These are phyloP conservation scores for Myodes glareolus DNA, from an alignment of 2,113 vertebrate species.

Conservation along the genomic window DNA sequence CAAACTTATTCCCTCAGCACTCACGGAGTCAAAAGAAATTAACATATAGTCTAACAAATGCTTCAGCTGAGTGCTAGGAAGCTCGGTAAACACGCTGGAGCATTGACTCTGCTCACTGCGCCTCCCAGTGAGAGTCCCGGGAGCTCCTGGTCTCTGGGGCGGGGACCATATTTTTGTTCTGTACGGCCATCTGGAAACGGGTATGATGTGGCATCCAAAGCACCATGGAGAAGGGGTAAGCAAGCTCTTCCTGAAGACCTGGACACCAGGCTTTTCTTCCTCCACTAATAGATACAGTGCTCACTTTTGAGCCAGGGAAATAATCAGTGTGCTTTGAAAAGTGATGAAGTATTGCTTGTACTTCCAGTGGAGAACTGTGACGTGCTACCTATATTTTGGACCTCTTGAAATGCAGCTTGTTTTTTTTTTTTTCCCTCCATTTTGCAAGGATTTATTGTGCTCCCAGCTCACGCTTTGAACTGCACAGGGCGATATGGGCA, in stretches of 20 bases:
- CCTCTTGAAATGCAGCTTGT: not conserved
- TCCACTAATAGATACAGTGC: not conserved
- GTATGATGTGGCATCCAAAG: not conserved
- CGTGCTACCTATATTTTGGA: not conserved
- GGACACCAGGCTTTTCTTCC: not conserved
- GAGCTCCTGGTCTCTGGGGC: not conserved
- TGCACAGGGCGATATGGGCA: not conserved
- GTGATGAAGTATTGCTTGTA: not conserved
- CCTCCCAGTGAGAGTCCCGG: not conserved
- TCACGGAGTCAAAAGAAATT: not conserved
- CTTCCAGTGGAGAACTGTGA: not conserved
- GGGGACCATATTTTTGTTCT: not conserved
- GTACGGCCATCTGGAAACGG: not conserved
- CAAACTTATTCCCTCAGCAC: not conserved
- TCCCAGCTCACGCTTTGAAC: not conserved
- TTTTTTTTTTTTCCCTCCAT: conserved; percentile 14
- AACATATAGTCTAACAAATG: not conserved
- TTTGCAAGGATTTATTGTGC: not conserved
- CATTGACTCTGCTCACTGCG: not conserved
- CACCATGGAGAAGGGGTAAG: not conserved
- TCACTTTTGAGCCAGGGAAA: not conserved
- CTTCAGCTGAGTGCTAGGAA: not conserved
- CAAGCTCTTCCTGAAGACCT: not conserved
- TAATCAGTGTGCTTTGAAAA: not conserved
- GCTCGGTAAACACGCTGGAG: not conserved